Evolutionary conservation across 2,113 vertebrate species (phyloP).

Genomic region (Tapirus terrestris): DNA sequence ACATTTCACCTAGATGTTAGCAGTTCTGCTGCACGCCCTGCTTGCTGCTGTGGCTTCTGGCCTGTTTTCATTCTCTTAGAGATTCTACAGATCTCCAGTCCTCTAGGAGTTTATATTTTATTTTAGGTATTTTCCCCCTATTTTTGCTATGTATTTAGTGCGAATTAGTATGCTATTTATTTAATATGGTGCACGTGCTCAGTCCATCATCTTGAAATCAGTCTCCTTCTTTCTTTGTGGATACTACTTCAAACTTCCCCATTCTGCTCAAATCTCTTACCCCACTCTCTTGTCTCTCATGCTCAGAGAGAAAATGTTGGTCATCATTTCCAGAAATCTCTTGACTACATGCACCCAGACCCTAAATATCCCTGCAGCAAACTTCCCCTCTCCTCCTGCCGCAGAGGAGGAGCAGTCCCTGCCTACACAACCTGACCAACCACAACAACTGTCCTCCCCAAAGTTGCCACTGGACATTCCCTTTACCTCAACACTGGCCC

Average conservation of each 20-base stretch:
- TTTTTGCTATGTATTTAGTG: not conserved
- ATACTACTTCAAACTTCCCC: not conserved
- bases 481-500: not conserved
- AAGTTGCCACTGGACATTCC: not conserved
- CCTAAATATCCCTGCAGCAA: not conserved
- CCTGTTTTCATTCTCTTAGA: not conserved
- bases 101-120: not conserved
- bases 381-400: not conserved
- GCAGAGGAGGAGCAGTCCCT: not conserved
- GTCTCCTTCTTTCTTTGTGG: not conserved
- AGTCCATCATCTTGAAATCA: not conserved
- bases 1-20: accelerated
- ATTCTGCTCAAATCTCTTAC: not conserved
- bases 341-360: not conserved
- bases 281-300: not conserved
- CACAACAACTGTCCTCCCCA: not conserved
- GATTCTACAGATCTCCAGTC: not conserved
- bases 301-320: not conserved
- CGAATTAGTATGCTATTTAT: not conserved
- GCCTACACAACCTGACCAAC: accelerated
- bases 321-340: not conserved
- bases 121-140: not conserved
- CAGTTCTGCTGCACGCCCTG: not conserved
- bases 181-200: not conserved
- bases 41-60: not conserved